Percentiles rank a stretch among this genome's conserved stretches.
phyloP scores from a whole-genome alignment of 2,797 vertebrate genomes.

The Etheostoma perlongum region DNA sequence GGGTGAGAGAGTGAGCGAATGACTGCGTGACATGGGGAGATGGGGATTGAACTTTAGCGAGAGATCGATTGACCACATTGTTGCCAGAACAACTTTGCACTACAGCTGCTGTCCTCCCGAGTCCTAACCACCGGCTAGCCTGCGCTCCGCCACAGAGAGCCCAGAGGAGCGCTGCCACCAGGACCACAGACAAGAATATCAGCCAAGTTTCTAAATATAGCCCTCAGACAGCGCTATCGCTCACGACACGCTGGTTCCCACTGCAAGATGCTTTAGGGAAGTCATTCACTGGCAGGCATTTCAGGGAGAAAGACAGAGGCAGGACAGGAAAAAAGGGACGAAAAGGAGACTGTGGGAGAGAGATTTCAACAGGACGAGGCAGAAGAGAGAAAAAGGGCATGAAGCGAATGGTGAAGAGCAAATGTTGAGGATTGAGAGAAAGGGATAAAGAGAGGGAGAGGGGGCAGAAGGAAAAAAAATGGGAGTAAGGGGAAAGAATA shows the following conservation, averaged over 20 bases:
- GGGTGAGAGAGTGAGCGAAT: conserved; percentile 2
- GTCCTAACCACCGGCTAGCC: conserved; percentile 44
- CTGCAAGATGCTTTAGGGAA: conserved; percentile 66
- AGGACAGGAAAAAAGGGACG: neutral
- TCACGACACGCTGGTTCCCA: conserved; percentile 66
- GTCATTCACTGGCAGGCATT: conserved; percentile 59
- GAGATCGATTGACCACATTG: conserved; percentile 31
- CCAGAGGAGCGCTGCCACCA: conserved; percentile 57
- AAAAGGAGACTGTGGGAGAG: conserved; percentile 22
- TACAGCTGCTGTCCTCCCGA: conserved; percentile 49
- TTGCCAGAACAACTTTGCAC: conserved; percentile 61
- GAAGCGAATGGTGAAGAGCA: conserved; percentile 7
- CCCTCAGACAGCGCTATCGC: conserved; percentile 67
- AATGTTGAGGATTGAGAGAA: conserved; percentile 18
- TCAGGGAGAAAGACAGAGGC: conserved; percentile 39
- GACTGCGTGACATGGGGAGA: conserved; percentile 17
- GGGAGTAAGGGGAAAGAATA: conserved; percentile 28
- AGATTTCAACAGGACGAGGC: conserved; percentile 37
- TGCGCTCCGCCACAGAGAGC: conserved; percentile 53
- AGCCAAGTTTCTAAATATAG: conserved; percentile 81
- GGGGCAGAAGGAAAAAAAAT: conserved; percentile 23
- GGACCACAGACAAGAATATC: conserved; percentile 71
- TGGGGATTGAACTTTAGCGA: conserved; percentile 1
- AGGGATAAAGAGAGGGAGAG: conserved; percentile 11
- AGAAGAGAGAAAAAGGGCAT: conserved; percentile 4